These are phyloP conservation scores for Cotesia vestalis DNA, from an alignment of 1,140 invertebrate species.

Conservation along the genomic window DNA sequence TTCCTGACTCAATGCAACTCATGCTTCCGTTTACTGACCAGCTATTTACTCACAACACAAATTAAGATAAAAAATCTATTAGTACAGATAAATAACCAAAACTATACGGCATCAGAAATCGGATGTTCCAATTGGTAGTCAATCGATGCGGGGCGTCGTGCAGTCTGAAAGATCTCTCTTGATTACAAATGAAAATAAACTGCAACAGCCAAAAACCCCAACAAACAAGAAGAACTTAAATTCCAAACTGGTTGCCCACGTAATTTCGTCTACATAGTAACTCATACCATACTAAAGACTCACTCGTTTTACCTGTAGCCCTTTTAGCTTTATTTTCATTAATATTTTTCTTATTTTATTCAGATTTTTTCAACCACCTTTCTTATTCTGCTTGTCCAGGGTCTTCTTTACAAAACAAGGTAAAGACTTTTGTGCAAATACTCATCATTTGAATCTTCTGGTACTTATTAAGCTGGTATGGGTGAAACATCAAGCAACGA, in stretches of 20 bases:
- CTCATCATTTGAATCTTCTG: too few species aligned
- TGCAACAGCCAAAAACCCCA: slow-evolving; percentile 28
- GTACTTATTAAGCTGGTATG: too few species aligned
- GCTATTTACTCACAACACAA: too few species aligned
- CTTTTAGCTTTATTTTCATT: not conserved
- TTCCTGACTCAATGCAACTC: too few species aligned
- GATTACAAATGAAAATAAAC: slow-evolving; percentile 12
- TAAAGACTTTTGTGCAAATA: not conserved
- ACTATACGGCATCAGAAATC: too few species aligned
- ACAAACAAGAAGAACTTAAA: slow-evolving; percentile 20
- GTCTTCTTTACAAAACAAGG: not conserved
- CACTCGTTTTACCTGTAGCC: not conserved
- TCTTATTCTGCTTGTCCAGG: not conserved
- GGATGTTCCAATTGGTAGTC: not conserved
- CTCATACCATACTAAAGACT: not conserved
- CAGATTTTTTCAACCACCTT: not conserved
- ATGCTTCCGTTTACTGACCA: too few species aligned
- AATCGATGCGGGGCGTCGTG: slow-evolving; percentile 46
- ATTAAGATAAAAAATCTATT: too few species aligned
- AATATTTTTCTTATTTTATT: not conserved
- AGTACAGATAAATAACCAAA: too few species aligned
- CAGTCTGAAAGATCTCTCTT: slow-evolving; percentile 51
- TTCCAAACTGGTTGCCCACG: slow-evolving; percentile 43
- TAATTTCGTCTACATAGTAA: slow-evolving; percentile 16
- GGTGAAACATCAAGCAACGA: too few species aligned